Evolutionary conservation across 2,888 invertebrate species (phyloP).

Genomic region (Pteria penguin): DNA sequence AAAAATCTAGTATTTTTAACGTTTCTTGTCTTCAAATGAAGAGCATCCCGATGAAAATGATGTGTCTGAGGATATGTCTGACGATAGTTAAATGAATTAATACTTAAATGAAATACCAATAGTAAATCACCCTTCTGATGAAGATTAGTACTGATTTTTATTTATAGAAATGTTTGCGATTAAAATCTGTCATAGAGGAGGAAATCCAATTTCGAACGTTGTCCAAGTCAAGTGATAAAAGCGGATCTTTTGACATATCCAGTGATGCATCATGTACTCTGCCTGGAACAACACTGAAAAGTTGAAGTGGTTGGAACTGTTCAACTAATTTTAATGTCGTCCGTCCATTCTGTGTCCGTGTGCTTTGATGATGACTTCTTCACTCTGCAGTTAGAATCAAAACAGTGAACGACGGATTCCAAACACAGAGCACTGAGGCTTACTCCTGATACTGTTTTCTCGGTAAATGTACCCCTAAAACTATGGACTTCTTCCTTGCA

Average conservation of each 20-base stretch:
- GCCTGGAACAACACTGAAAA: slow-evolving; percentile 33
- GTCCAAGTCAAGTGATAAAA: slow-evolving; percentile 26
- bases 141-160: background rate
- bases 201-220: slow-evolving; percentile 30
- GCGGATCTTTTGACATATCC: background rate
- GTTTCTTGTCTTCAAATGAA: background rate
- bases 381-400: slow-evolving; percentile 8
- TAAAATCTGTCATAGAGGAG: slow-evolving; percentile 8
- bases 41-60: background rate
- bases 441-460: slow-evolving; percentile 38
- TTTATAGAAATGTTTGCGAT: slow-evolving; percentile 30
- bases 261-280: slow-evolving; percentile 15
- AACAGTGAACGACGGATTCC: background rate
- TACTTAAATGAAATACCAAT: slow-evolving; percentile 5
- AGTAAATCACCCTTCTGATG: slow-evolving; percentile 6
- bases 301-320: slow-evolving; percentile 1
- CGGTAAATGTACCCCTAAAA: slow-evolving; percentile 42
- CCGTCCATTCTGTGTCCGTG: slow-evolving; percentile 11
- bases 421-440: slow-evolving; percentile 25
- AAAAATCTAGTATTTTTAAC: background rate
- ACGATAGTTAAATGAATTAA: slow-evolving; percentile 11
- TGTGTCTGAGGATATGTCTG: background rate
- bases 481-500: slow-evolving; percentile 45
- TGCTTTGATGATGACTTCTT: slow-evolving; percentile 20
- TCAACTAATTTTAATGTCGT: slow-evolving; percentile 21